phyloP scores from a whole-genome alignment of 2,888 invertebrate genomes.

The Sarcophaga variegata region DNA sequence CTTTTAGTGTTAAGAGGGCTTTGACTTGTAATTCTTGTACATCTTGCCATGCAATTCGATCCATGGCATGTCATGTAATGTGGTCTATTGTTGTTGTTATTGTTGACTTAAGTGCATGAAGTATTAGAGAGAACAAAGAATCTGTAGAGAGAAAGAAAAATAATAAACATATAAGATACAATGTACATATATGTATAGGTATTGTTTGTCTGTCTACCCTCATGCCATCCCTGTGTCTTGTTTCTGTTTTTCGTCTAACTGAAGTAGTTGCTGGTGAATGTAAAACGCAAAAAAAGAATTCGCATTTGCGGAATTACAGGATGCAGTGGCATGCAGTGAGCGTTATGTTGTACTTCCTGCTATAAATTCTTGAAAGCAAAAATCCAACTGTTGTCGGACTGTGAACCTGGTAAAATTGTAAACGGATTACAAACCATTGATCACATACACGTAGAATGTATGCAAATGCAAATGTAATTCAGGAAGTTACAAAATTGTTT shows the following conservation, averaged over 20 bases:
- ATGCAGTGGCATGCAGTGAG: constrained; percentile 10
- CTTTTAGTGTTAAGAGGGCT: constrained; percentile 66
- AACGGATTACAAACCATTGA: constrained; percentile 25
- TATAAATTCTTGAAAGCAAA: constrained; percentile 59
- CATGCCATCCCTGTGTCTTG: background rate
- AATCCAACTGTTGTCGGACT: constrained; percentile 17
- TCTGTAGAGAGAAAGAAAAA: background rate
- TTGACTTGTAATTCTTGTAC: constrained; percentile 60
- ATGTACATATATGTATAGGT: background rate
- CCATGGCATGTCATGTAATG: constrained; percentile 51
- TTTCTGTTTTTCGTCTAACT: constrained; percentile 57
- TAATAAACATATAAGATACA: constrained; percentile 4
- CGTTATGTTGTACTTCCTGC: constrained; percentile 54
- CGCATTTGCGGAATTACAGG: constrained; percentile 47
- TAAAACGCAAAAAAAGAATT: constrained; percentile 6
- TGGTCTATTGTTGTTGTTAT: constrained; percentile 32
- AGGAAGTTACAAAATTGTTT: constrained; percentile 39
- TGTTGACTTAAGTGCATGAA: constrained; percentile 59
- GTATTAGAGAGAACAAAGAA: constrained; percentile 25
- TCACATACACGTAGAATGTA: constrained; percentile 29
- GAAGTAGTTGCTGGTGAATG: constrained; percentile 50
- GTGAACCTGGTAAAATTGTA: constrained; percentile 26
- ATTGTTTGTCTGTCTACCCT: constrained; percentile 10
- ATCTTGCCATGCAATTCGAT: constrained; percentile 37
- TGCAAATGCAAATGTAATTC: background rate